phyloP scores from a whole-genome alignment of 2,797 vertebrate species.

The Salmo trutta region DNA sequence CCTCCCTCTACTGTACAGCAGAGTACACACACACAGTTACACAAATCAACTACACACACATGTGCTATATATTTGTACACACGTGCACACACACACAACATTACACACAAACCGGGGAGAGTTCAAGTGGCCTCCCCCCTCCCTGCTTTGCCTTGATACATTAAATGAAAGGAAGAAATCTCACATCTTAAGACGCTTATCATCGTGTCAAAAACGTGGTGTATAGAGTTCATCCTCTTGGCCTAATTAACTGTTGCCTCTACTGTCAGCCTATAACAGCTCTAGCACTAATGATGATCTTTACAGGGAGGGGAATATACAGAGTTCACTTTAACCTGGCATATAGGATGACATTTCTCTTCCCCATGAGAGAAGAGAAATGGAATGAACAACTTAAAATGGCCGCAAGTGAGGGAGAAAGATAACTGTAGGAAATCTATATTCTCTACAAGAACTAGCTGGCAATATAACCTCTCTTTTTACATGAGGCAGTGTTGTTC shows the following conservation, averaged over 20 bases:
- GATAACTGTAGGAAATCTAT: no score
- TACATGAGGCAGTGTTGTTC: no score
- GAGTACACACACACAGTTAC: background rate
- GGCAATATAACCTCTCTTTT: no score
- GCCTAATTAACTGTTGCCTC: conserved; percentile 63
- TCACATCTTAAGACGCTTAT: conserved; percentile 52
- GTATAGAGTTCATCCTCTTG: conserved; percentile 59
- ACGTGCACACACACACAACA: background rate
- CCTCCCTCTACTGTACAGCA: background rate
- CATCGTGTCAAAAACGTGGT: conserved; percentile 22
- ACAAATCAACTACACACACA: background rate
- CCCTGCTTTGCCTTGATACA: conserved; percentile 26
- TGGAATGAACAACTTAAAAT: background rate
- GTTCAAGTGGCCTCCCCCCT: conserved; percentile 33
- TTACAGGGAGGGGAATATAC: conserved; percentile 49
- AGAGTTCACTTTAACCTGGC: conserved; percentile 40
- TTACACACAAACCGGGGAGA: background rate
- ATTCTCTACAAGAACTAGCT: no score
- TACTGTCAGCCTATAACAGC: conserved; percentile 42
- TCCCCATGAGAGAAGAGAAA: conserved; percentile 20
- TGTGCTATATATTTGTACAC: background rate
- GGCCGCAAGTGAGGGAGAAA: background rate
- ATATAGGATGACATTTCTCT: conserved; percentile 42
- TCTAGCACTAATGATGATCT: conserved; percentile 55
- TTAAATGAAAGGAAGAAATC: conserved; percentile 1